Base-by-base conservation (phyloP, 1,140 invertebrate species). In the Diprion similis region DNA sequence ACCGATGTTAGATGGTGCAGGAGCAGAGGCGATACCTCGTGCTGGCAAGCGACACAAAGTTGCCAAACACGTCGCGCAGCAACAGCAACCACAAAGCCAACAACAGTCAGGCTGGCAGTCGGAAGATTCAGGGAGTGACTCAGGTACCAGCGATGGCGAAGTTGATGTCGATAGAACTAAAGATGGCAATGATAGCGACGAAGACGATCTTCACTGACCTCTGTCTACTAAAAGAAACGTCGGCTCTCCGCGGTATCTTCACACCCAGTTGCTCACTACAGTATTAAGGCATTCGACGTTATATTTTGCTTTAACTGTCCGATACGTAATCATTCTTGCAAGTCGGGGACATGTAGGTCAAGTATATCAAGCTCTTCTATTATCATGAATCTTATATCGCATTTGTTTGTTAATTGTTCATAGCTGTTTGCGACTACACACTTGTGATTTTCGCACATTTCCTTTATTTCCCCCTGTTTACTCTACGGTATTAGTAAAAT, bases 1-100 rank as follows among this genome's bases (percentile, higher is more conserved):
- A 80, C 95, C 95, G 3, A 97, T 97, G 95, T 88, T 97, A n/a
- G 97, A 96, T 80, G 91, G 86, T 4, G 86, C 86, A 2, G 82
- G 85, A 6, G 84, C 86, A 0, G 86, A 82, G 46, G 75, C 79
- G 46, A 75, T 83, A 68, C 79, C 83, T 8, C 84, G 86, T 6
- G 80, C 80, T 3, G 84, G 81, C 0, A 87, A 86, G 77, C 81
- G 85, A 69, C 83, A 86, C 72, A 87, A 86, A 64, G 77, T 79
- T 1, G 81, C 84, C 11, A 87, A 87, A 15, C 84, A 86, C 64
- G 74, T 79, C 11, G 77, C 78, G 0, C 82, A 82, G 64, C 82
- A 78, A 8, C 84, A 85, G 19, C 82, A 82, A 8, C 80, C 81
- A 46, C 80, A 80, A 1, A 79, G 80, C 24, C 84, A 85, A 13